Evolutionary conservation across 1,140 invertebrate species (phyloP).

Genomic region (Macrobrachium rosenbergii): DNA sequence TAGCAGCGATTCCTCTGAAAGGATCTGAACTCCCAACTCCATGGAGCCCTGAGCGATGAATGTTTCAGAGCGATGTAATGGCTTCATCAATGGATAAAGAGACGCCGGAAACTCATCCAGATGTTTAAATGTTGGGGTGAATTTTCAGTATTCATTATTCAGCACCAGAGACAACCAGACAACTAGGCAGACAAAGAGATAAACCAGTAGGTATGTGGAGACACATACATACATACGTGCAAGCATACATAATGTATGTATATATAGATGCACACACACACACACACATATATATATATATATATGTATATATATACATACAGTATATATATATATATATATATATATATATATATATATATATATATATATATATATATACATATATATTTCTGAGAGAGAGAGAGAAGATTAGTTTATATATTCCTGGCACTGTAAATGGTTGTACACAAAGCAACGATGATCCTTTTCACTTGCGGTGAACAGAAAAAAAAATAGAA

Average conservation of each 20-base stretch:
- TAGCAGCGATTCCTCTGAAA: too few species aligned
- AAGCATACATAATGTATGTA: background rate
- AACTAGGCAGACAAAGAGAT: background rate
- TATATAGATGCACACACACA: background rate
- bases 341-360: constrained; percentile 17
- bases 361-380: constrained; percentile 17
- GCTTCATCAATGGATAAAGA: too few species aligned
- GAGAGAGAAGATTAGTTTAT: too few species aligned
- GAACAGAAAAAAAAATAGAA: too few species aligned
- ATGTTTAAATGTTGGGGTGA: background rate
- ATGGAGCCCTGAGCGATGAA: too few species aligned
- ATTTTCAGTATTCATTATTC: background rate
- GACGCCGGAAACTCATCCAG: too few species aligned
- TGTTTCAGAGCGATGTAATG: too few species aligned
- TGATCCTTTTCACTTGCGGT: too few species aligned
- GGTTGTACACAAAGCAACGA: too few species aligned
- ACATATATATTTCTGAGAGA: background rate
- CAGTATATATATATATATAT: background rate
- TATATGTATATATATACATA: background rate
- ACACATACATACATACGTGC: background rate
- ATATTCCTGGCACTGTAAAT: too few species aligned
- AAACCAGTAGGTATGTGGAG: background rate
- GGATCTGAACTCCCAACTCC: too few species aligned
- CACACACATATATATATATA: constrained; percentile 30
- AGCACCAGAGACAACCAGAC: background rate